These are phyloP conservation scores for Melanchra persicariae DNA, from an alignment of 2,888 invertebrate genomes.

Conservation along the genomic window DNA sequence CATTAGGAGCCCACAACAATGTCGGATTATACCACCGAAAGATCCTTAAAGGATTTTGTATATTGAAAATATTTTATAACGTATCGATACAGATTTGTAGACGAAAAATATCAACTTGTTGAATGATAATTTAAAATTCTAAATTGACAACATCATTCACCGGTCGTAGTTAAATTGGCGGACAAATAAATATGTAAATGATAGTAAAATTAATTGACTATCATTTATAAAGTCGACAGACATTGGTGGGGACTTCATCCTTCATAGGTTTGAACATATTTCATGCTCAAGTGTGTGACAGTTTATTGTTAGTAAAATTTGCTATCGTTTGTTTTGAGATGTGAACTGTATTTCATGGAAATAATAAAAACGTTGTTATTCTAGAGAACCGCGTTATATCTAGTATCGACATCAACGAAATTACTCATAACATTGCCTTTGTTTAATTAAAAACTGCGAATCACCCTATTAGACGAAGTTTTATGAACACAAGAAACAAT, in stretches of 20 bases:
- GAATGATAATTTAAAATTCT: conserved; percentile 13
- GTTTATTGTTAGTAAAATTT: neutral
- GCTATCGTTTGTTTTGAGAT: neutral
- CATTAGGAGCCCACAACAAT: conserved; percentile 75
- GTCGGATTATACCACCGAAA: conserved; percentile 73
- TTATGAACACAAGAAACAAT: conserved; percentile 61
- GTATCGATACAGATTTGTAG: neutral
- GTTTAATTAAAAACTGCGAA: conserved; percentile 50
- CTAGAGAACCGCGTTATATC: neutral
- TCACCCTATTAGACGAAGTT: conserved; percentile 37
- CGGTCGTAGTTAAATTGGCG: neutral
- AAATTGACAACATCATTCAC: conserved; percentile 31
- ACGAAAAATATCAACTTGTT: conserved; percentile 6
- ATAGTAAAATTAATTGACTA: conserved; percentile 30
- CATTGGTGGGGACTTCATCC: conserved; percentile 24
- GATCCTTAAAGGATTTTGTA: conserved; percentile 37
- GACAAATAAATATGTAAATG: conserved; percentile 43
- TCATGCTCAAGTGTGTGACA: neutral
- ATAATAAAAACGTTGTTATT: neutral
- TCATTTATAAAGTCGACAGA: conserved; percentile 26
- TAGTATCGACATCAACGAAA: conserved; percentile 3
- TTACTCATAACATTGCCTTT: conserved; percentile 23
- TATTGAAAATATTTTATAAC: conserved; percentile 12
- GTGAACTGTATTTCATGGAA: no score
- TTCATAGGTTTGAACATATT: conserved; percentile 22